Evolutionary conservation across 2,797 vertebrate species (phyloP), one percentile per base, ranked within the genome.

Genomic region (Notolabrus celidotus): DNA sequence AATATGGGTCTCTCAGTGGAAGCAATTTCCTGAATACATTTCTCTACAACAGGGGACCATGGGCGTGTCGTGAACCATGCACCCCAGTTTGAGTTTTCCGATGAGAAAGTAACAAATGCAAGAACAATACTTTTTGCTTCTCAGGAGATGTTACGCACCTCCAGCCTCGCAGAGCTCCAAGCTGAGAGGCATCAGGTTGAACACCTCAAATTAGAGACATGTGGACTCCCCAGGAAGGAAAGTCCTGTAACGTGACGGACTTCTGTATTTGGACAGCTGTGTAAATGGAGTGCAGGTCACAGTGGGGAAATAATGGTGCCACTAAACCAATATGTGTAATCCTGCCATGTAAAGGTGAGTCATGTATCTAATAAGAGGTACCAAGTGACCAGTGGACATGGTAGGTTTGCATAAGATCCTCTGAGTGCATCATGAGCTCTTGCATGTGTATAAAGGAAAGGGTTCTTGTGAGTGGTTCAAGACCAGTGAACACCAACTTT

Each of bases 261-360:
- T 78, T 67, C 80, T 68, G 86, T 91, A 86, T 91, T 90, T 91
- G 73, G 81, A 91, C 88, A 92, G 89, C 89, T 92, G 91, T 85
- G 81, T 53, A 83, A 86, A 84, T 68, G 84, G 27, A 83, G 85
- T 58, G 51, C 47, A 27, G 67, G 67, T 56, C 74, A 61, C 70
- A 11, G 38, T 15, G 51, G 83, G 85, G 83, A 85, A 86, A 82
- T 82, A 19, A 56, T 76, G 17, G 51, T 83, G 63, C 73, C 77
- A 60, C 80, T 83, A 81, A 84, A 84, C 54, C 63, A 71, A 74
- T 61, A 72, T 2, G 43, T 19, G 55, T 66, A 80, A 73, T 67
- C 76, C 71, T n/a, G 25, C 69, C 51, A 58, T 29, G 39, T 39
- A 42, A 33, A 49, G 19, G 62, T 73, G 78, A 85, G 68, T 82